Conservation (phyloP, 2,113 vertebrate genomes). For the Dipodomys spectabilis region DNA sequence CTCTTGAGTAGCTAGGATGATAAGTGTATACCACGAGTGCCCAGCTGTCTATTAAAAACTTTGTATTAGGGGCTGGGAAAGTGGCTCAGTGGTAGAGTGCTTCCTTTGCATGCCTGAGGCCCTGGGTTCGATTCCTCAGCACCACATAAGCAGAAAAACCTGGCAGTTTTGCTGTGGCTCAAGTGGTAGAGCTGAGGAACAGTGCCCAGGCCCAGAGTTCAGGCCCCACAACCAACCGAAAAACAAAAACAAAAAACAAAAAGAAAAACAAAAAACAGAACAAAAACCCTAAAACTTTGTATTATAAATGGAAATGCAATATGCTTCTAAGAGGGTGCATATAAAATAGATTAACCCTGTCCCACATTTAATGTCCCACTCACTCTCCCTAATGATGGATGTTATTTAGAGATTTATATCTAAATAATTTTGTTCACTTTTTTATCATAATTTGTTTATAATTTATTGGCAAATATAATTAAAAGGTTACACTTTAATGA, state of each 20-base stretch:
- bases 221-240: too few species aligned
- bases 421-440: conserved; percentile 48
- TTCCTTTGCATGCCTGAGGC: too few species aligned
- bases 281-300: neutral
- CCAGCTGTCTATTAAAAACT: neutral
- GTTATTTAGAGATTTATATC: conserved; percentile 49
- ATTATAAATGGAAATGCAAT: conserved; percentile 42
- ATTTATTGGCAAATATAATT: conserved; percentile 60
- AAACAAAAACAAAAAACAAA: too few species aligned
- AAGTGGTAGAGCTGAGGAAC: too few species aligned
- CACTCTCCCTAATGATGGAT: neutral
- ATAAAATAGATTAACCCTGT: conserved; percentile 20
- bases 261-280: too few species aligned
- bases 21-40: too few species aligned
- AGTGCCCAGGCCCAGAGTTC: too few species aligned
- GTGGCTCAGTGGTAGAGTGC: too few species aligned
- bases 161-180: too few species aligned
- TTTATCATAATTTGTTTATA: conserved; percentile 26
- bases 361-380: neutral
- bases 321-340: conserved; percentile 2
- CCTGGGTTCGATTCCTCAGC: too few species aligned
- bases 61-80: neutral
- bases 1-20: too few species aligned
- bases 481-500: conserved; percentile 66
- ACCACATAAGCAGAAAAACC: too few species aligned